Base-by-base conservation (phyloP, 2,797 vertebrate species). In the Jordanella pulchra region DNA sequence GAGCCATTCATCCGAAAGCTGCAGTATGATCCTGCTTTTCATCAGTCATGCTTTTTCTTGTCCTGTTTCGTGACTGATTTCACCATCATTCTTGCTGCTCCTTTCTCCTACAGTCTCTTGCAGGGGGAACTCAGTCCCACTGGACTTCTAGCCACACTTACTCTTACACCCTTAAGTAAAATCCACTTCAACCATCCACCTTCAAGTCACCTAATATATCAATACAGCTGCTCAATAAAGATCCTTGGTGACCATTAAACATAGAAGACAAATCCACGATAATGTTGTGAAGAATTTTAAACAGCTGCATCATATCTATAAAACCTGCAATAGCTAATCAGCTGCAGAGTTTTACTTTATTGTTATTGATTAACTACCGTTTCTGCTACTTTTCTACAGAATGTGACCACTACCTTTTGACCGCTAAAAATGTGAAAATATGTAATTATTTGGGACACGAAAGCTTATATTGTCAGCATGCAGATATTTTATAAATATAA, bases 1-100 rank as follows among this genome's bases (percentile, higher is more conserved):
- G 81, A 88, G 80, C 72, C 73, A 63, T 86, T 80, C 79, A 79
- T 82, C 69, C 64, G 73, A 67, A 79, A 73, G 72, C 69, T 82
- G 3, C 32, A 63, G 67, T 60, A 47, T 76, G 83, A 89, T 84
- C 81, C 70, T 73, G 74, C 85, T 82, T 70, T 71, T 81, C 77
- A 83, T 68, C 80, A 70, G 30, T 85, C 83, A 79, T 51, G 68
- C 78, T 73, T 79, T 55, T 39, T 74, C 85, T 75, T 75, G 72
- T 73, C 77, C 79, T 83, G 47, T 71, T 70, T 80, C 66, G 67
- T 56, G 85, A 82, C 77, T 72, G 80, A 82, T 81, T 85, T 25
- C 45, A 65, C 61, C 64, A 79, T 67, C 54, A 18, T 75, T 75
- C 78, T 69, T 82, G 82, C 70, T 60, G 72, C 54, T 73, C 70